Evolutionary conservation across 1,140 invertebrate species (phyloP).

Genomic region (Leptinotarsa texana): DNA sequence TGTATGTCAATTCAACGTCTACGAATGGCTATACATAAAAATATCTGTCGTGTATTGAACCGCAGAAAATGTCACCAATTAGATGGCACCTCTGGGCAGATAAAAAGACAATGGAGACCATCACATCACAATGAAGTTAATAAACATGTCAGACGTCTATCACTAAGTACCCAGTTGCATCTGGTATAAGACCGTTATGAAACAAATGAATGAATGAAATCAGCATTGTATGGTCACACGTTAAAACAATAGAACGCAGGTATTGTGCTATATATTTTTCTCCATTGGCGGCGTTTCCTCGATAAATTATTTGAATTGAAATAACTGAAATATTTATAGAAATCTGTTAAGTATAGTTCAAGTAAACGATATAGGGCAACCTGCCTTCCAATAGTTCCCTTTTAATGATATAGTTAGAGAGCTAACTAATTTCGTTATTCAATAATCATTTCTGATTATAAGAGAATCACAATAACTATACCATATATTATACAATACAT

Average conservation of each 20-base stretch:
- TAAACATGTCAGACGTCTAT: constrained; percentile 24
- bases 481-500: too few species aligned
- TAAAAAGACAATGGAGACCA: constrained; percentile 24
- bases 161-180: constrained; percentile 20
- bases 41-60: constrained; percentile 5
- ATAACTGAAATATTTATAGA: neutral
- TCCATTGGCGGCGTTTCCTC: neutral
- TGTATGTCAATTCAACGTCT: neutral
- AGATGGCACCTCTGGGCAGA: constrained; percentile 17
- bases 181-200: constrained; percentile 22
- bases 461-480: too few species aligned
- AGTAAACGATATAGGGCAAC: too few species aligned
- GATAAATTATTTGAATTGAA: neutral
- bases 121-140: constrained; percentile 29
- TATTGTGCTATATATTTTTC: constrained; percentile 5
- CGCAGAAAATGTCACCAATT: constrained; percentile 15
- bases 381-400: too few species aligned
- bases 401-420: too few species aligned
- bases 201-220: constrained; percentile 24
- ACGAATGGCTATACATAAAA: neutral
- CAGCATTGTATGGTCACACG: constrained; percentile 22
- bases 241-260: constrained; percentile 2
- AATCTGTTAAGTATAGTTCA: too few species aligned
- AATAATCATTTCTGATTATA: too few species aligned
- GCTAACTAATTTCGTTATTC: too few species aligned